These are phyloP conservation scores for Phenganax subtilis DNA, from an alignment of 92 coral and sea anemone species.

Conservation along the genomic window DNA sequence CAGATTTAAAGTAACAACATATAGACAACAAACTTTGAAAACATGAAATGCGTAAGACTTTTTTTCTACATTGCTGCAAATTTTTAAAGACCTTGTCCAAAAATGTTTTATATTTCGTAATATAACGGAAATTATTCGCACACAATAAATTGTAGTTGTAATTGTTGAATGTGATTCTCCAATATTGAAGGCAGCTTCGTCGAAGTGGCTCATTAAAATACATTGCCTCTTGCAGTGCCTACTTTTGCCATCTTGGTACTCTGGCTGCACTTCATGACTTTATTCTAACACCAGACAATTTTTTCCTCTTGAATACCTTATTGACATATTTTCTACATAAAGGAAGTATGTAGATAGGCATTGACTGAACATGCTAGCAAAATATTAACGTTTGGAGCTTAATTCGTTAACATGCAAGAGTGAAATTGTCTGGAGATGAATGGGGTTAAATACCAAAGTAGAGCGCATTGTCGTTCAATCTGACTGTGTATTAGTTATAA, in stretches of 20 bases:
- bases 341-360: too few species aligned
- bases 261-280: too few species aligned
- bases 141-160: neutral
- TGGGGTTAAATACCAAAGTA: too few species aligned
- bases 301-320: too few species aligned
- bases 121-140: neutral
- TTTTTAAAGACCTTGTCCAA: neutral
- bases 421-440: neutral
- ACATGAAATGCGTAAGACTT: neutral
- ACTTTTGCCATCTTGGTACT: too few species aligned
- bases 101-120: neutral
- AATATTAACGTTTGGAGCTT: neutral
- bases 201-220: neutral
- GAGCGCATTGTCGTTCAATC: neutral
- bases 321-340: too few species aligned
- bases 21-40: constrained; percentile 1
- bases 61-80: neutral
- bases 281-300: too few species aligned
- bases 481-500: neutral
- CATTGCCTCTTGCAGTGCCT: neutral
- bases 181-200: neutral
- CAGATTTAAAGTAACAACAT: neutral
- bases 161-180: neutral
- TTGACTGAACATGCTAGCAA: too few species aligned
- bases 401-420: neutral